Evolutionary conservation across 2,888 invertebrate genomes (phyloP).

Genomic region (Argyresthia albistria): DNA sequence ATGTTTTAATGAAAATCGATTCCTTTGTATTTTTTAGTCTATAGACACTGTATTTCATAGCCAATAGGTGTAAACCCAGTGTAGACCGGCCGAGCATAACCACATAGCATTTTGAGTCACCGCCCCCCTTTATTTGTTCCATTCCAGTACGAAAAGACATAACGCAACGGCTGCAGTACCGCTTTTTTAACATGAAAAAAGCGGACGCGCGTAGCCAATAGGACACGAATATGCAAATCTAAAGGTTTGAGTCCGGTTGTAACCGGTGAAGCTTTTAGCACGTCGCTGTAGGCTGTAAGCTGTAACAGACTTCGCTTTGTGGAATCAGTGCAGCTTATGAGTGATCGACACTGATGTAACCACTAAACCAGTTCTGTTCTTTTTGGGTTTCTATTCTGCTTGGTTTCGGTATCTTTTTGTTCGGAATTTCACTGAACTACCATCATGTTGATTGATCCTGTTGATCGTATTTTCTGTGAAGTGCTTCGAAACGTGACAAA

Average conservation of each 20-base stretch:
- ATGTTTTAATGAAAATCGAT: no score
- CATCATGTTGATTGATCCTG: neutral
- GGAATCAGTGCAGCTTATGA: slow-evolving; percentile 37
- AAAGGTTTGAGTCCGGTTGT: slow-evolving; percentile 46
- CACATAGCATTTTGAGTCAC: no score
- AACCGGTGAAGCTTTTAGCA: slow-evolving; percentile 47
- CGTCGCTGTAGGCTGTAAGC: slow-evolving; percentile 43
- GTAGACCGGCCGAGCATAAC: no score
- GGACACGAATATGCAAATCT: slow-evolving; percentile 23
- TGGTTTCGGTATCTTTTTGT: neutral
- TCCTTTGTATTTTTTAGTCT: no score
- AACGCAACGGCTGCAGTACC: slow-evolving; percentile 95
- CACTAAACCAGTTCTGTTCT: neutral
- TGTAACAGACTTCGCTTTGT: slow-evolving; percentile 59
- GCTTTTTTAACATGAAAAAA: slow-evolving; percentile 95
- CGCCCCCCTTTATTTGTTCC: slow-evolving; percentile 27
- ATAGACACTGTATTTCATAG: no score
- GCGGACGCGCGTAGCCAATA: slow-evolving; percentile 90
- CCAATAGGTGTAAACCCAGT: no score
- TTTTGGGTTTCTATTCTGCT: neutral
- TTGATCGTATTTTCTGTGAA: neutral
- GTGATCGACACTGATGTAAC: slow-evolving; percentile 31
- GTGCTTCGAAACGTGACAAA: neutral
- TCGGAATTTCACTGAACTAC: neutral
- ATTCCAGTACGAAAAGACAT: slow-evolving; percentile 96